A percentile compares a stretch with the other conserved stretches of the same genome.
These are phyloP conservation scores for Glaucomys volans DNA, from an alignment of 2,113 vertebrate genomes.

Conservation along the genomic window DNA sequence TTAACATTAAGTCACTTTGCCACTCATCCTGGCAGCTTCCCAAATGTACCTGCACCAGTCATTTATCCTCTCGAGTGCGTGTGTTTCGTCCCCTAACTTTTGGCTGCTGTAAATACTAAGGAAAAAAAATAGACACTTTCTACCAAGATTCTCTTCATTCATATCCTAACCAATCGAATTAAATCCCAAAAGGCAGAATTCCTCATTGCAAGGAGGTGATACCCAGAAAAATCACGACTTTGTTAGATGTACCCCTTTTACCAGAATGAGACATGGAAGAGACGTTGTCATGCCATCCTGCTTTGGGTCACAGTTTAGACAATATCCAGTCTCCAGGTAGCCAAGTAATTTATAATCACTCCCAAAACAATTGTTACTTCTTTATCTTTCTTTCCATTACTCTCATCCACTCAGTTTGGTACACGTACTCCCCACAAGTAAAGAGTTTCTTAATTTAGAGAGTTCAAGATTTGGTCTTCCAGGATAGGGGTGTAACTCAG, in stretches of 20 bases:
- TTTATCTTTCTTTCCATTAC: not conserved
- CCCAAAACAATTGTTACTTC: not conserved
- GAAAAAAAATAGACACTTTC: not conserved
- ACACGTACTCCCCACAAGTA: not conserved
- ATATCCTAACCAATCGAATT: not conserved
- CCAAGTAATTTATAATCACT: not conserved
- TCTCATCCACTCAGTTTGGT: not conserved
- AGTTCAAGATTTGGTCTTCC: not conserved
- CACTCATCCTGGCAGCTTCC: not conserved
- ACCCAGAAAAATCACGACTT: not conserved
- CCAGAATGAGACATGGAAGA: not conserved
- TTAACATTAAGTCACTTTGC: not conserved
- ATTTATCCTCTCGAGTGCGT: not conserved
- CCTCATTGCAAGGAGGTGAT: not conserved
- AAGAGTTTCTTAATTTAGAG: not conserved
- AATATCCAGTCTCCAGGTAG: not conserved
- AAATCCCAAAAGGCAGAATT: not conserved
- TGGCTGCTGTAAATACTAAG: not conserved
- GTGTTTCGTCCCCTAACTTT: not conserved
- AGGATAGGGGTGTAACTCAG: no score
- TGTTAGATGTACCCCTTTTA: not conserved
- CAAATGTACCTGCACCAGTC: not conserved
- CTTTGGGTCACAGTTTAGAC: not conserved
- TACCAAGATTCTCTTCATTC: not conserved
- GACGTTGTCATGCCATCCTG: not conserved